Evolutionary conservation across 2,888 invertebrate species (phyloP), one percentile per base, ranked within the genome.

Genomic region (Cheilosia scutellata): DNA sequence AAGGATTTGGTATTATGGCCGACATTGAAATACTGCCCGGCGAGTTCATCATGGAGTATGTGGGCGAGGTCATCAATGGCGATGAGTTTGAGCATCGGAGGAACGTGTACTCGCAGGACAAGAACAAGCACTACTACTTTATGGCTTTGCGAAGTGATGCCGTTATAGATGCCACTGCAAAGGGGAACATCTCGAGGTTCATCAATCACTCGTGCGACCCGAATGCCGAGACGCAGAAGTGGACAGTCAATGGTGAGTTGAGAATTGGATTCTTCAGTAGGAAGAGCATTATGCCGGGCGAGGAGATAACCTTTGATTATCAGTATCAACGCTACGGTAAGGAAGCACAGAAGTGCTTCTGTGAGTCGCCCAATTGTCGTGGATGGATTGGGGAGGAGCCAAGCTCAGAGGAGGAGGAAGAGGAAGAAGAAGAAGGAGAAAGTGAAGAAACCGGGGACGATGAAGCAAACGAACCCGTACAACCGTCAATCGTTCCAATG

Each of bases 191-290:
- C 80, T 99, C 99, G 0, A 94, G 99, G 49, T 99, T 99, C 91
- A 98, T 99, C 89, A 99, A 99, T 93, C 99, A 99, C 92, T 98
- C 98, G 57, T 99, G 99, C 91, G 98, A 99, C 89, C 99, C 99
- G 0, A 99, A 99, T 92, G 97, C 98, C 4, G 98, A 98, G 93
- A 99, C 99, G 0, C 99, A 99, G 93, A 99, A 99, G 93, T 98
- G 97, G 97, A 97, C 97, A 0, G 97, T 97, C 0, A 97, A 97
- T 90, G 97, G 97, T 0, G 97, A 98, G 91, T 93, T 99, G 55
- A 94, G 99, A 88, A 97, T 99, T 89, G 99, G 99, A 0, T 99
- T 99, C 93, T 99, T 99, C 93, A 96, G 98, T 88, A 96, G 96
- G 84, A 94, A 96, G 87, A 95, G 95, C 37, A 96, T 99, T 78